These are phyloP conservation scores for Dermolepida albohirtum DNA, from an alignment of 2,888 invertebrate genomes.

Conservation along the genomic window DNA sequence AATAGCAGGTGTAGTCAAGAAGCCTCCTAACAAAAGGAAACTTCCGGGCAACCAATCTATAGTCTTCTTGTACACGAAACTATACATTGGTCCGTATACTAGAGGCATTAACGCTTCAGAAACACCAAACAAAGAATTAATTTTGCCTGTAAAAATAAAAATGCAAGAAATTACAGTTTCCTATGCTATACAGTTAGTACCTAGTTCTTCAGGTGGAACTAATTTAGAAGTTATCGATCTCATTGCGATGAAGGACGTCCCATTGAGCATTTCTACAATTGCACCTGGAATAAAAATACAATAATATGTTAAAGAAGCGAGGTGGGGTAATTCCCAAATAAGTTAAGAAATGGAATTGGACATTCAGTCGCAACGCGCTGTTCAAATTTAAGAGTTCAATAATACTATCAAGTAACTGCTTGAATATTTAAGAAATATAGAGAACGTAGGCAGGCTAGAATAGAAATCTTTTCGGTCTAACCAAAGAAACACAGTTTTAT, in stretches of 20 bases:
- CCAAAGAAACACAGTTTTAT: too few species aligned
- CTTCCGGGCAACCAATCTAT: constrained; percentile 58
- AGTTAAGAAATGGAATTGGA: neutral
- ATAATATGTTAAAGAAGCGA: neutral
- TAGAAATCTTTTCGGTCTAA: too few species aligned
- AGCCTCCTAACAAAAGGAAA: constrained; percentile 55
- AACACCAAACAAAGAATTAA: constrained; percentile 61
- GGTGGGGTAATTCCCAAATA: neutral
- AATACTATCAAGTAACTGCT: too few species aligned
- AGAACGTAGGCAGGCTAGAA: too few species aligned
- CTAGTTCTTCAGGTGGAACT: constrained; percentile 70
- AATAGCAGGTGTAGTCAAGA: constrained; percentile 55
- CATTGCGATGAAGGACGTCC: constrained; percentile 69
- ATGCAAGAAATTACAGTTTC: neutral
- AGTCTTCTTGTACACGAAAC: constrained; percentile 57
- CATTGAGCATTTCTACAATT: constrained; percentile 65
- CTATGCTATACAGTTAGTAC: too few species aligned
- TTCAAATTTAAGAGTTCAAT: too few species aligned
- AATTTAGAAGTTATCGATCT: constrained; percentile 70
- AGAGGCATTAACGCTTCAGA: constrained; percentile 59
- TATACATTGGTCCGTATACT: constrained; percentile 60
- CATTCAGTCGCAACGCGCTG: too few species aligned
- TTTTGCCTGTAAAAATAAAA: constrained; percentile 62
- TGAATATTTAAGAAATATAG: too few species aligned
- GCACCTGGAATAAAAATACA: constrained; percentile 60